Base-by-base conservation (phyloP, 1,140 invertebrate genomes). In the Listronotus bonariensis region DNA sequence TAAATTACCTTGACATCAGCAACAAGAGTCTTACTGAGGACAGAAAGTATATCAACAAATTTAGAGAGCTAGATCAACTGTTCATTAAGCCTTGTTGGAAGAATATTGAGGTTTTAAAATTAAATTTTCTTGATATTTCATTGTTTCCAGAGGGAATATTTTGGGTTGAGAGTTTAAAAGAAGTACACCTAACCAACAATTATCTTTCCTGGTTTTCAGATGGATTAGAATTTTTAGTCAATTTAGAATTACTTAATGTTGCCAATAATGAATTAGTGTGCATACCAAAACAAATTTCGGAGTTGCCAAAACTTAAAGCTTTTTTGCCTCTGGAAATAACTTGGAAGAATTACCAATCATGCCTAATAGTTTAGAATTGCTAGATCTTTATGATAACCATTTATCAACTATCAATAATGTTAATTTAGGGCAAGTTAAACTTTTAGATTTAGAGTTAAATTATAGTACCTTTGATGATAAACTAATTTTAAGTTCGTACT, bases 371-470 rank as follows among this genome's bases (percentile, higher is more conserved):
- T 54, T 48, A 32, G 32, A 66, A 11, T 10, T 46, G 14, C 32
- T 65, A 6, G 64, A 66, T 49, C 43, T 59, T 2, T 66, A 66
- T 51, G 31, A 66, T 18, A 66, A 66, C 38, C 11, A 46, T 20
- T 46, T 66, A 43, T 14, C 15, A n/a, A 60, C 6, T 12, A 32
- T 54, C 11, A 26, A 56, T 38, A 38, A 45, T 36, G 17, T 12
- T 0, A 58, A 36, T 14, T 32, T 62, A 8, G 15, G 26, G 6
- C 6, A 58, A 2, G 7, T 52, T 18, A 34, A 52, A 54, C n/a
- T 46, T 1, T 14, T 54, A 15, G 64, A 66, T 55, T 40, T 66
- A 12, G 64, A 66, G 9, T 53, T 34, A 9, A 66, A 66, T 42
- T 60, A 34, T 58, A 20, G 56, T 52, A 15, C 26, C 36, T 43